Evolutionary conservation across 1,140 invertebrate species (phyloP), one percentile per base, ranked within the genome.

Genomic region (Leptoteleia sp.): DNA sequence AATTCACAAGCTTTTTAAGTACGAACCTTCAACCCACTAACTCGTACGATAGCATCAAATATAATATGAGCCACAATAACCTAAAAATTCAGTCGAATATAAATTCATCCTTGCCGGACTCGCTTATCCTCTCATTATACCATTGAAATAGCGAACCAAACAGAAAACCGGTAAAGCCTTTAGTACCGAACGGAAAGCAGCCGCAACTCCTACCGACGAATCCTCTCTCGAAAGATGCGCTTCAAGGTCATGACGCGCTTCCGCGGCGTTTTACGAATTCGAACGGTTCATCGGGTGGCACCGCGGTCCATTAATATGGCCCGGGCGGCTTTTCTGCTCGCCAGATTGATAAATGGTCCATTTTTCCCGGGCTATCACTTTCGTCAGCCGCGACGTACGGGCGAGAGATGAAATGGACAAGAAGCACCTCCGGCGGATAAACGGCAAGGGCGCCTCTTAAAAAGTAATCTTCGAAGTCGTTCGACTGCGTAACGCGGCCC

Each of bases 391-490:
- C 17, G 15, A 15, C 29, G 12, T 25, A 47, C 16, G 4, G 6
- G 38, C 8, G 4, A 7, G 0, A 42, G 22, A 67, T 33, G 27
- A 29, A 54, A 48, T 19, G 13, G 17, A 68, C 48, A 57, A 42
- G 31, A 62, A 67, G 40, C 25, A 52, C 22, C 29, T 35, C 19
- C 22, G 43, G n/a, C 17, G 19, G 16, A 61, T 54, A 62, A 70
- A 70, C 48, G 25, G 43, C 3, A 61, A n/a, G n/a, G 25, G 50
- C 25, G n/a, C 33, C 70, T 65, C 42, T 80, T 72, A 72, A 80
- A 72, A 83, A 82, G 64, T 82, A 81, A 82, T 84, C 76, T 81
- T 64, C 50, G 52, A 64, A 82, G 68, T 81, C 43, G 59, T 67
- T 61, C 64, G 72, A 79, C 73, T 76, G 81, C 75, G 70, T 81